phyloP scores from a whole-genome alignment of 2,113 vertebrate genomes.

The Podilymbus podiceps region DNA sequence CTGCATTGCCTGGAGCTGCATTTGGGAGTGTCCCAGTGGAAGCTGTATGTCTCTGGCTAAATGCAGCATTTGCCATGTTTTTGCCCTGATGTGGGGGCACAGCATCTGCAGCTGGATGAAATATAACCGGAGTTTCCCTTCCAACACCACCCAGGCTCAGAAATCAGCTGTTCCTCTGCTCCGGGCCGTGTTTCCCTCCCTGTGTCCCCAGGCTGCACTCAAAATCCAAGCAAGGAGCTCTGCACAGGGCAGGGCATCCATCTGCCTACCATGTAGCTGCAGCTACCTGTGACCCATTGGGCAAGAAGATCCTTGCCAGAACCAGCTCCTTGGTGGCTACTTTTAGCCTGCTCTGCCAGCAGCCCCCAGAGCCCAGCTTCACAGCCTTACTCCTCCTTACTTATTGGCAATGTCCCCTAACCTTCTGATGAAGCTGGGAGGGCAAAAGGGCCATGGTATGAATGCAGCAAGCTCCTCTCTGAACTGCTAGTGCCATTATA shows the following conservation, averaged over 20 bases:
- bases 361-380: not conserved
- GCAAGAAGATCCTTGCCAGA: not conserved
- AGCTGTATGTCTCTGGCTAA: not conserved
- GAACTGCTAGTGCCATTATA: accelerated
- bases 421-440: not conserved
- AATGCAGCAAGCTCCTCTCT: not conserved
- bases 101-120: not conserved
- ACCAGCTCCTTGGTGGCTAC: accelerated
- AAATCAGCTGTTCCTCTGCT: not conserved
- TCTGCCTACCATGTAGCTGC: not conserved
- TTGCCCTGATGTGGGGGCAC: not conserved
- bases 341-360: not conserved
- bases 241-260: not conserved
- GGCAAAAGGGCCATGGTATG: not conserved
- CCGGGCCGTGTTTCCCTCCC: accelerated
- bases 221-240: not conserved
- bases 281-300: not conserved
- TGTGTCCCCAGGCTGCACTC: not conserved
- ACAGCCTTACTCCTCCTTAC: not conserved
- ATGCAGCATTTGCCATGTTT: not conserved
- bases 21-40: not conserved
- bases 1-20: not conserved
- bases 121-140: not conserved
- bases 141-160: not conserved
- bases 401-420: not conserved